These are phyloP conservation scores for Drosophila mercatorum DNA, from an alignment of 2,888 invertebrate genomes.

Conservation along the genomic window DNA sequence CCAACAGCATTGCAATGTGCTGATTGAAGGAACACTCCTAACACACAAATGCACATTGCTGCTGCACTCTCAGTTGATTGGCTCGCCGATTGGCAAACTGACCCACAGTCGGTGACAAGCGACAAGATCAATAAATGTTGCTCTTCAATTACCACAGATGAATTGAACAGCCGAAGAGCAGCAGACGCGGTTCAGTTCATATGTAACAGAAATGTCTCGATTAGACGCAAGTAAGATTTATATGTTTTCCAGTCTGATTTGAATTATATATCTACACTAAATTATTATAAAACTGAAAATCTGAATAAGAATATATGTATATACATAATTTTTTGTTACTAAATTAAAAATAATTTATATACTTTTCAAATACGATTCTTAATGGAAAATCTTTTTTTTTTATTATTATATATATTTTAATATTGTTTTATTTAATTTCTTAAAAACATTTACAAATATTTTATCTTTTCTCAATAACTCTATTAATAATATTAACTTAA, in stretches of 20 bases:
- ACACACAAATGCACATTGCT: slow-evolving; percentile 41
- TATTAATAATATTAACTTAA: not conserved
- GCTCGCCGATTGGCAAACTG: slow-evolving; percentile 54
- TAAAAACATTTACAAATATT: not conserved
- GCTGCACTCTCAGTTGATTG: slow-evolving; percentile 40
- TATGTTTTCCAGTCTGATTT: not conserved
- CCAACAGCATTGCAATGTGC: slow-evolving; percentile 2
- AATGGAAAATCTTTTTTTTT: not conserved
- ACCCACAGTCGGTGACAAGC: slow-evolving; percentile 57
- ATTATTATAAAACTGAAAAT: not conserved
- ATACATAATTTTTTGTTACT: not conserved
- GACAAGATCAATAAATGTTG: slow-evolving; percentile 56
- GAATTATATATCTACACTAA: too few species aligned
- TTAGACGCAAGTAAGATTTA: not conserved
- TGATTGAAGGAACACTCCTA: slow-evolving; percentile 57
- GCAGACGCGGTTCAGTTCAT: not conserved
- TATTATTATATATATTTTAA: too few species aligned
- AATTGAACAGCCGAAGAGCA: not conserved
- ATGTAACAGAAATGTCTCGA: not conserved
- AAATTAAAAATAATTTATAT: not conserved
- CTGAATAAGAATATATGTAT: not conserved
- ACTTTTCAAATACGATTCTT: not conserved
- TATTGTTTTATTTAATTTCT: not conserved
- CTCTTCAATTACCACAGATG: slow-evolving; percentile 44
- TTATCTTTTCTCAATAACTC: not conserved